These are phyloP conservation scores for Drosophila macrospina DNA, from an alignment of 2,888 invertebrate genomes.

Conservation along the genomic window DNA sequence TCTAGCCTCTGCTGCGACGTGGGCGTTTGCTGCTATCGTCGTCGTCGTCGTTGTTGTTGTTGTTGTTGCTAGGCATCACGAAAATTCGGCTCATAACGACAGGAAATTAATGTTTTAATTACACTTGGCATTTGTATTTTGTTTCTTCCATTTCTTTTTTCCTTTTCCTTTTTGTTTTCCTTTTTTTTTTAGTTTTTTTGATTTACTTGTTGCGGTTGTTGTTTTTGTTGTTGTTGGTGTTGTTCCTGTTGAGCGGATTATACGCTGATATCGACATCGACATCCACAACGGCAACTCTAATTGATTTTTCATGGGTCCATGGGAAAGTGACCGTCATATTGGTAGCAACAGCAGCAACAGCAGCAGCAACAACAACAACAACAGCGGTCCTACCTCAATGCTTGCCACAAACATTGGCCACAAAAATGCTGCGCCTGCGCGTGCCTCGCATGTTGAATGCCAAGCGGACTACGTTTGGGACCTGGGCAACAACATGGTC, in stretches of 20 bases:
- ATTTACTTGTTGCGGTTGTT: slow-evolving; percentile 6
- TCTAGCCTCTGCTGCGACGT: slow-evolving; percentile 14
- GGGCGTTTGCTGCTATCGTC: slow-evolving; percentile 28
- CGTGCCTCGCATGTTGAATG: slow-evolving; percentile 62
- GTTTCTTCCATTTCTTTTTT: neutral
- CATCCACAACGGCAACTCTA: slow-evolving; percentile 45
- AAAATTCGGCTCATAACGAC: slow-evolving; percentile 59
- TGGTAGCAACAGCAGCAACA: slow-evolving; percentile 14
- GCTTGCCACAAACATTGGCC: slow-evolving; percentile 28
- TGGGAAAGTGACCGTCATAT: slow-evolving; percentile 63
- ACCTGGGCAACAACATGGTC: slow-evolving; percentile 30
- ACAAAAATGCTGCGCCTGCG: slow-evolving; percentile 73
- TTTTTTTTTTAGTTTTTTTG: neutral
- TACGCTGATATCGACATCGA: slow-evolving; percentile 5
- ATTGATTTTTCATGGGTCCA: slow-evolving; percentile 66
- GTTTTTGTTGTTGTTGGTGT: slow-evolving; percentile 5
- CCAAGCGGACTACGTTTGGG: slow-evolving; percentile 25
- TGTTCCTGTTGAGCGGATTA: slow-evolving; percentile 21
- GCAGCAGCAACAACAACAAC: slow-evolving; percentile 6
- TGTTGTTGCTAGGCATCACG: slow-evolving; percentile 47
- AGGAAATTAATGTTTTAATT: slow-evolving; percentile 77
- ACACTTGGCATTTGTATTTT: slow-evolving; percentile 33
- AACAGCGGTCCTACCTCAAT: slow-evolving; percentile 67
- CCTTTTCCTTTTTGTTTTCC: neutral
- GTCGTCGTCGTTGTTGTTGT: slow-evolving; percentile 32